Percentiles rank a stretch among this genome's conserved stretches.
Evolutionary conservation across 2,797 vertebrate genomes (phyloP).

Genomic region (Argentina silus): DNA sequence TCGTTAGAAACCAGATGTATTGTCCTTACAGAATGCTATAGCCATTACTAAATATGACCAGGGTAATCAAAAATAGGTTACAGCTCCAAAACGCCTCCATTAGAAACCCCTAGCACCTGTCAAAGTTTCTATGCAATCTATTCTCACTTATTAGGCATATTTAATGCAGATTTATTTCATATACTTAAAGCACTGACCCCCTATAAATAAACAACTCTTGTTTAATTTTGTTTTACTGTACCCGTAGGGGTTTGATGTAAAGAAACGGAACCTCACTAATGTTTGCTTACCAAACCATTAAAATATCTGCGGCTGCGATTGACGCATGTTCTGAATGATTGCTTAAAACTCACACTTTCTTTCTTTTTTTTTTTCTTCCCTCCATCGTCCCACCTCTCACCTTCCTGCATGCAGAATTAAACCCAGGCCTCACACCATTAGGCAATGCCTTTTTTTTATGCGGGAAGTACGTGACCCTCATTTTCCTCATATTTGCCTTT

Average conservation of each 20-base stretch:
- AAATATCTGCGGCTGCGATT: conserved; percentile 4
- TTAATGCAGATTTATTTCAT: conserved; percentile 3
- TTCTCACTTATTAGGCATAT: background rate
- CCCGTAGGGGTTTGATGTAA: conserved; percentile 6
- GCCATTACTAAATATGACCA: background rate
- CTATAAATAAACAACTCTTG: conserved; percentile 24
- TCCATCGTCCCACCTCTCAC: conserved; percentile 45
- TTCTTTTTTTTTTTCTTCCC: conserved; percentile 19
- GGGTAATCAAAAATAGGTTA: background rate
- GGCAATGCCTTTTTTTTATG: conserved; percentile 51
- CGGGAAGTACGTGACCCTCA: conserved; percentile 56
- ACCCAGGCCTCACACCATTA: conserved; percentile 62
- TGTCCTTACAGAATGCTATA: background rate
- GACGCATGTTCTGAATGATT: conserved; percentile 22
- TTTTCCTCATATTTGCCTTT: conserved; percentile 61
- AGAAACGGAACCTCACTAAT: conserved; percentile 5
- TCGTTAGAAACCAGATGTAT: background rate
- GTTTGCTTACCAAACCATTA: conserved; percentile 18
- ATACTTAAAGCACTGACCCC: conserved; percentile 12
- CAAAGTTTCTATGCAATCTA: conserved; percentile 12
- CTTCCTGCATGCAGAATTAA: conserved; percentile 59
- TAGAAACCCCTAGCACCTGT: background rate
- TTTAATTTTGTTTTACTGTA: conserved; percentile 26
- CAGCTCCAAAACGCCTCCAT: background rate
- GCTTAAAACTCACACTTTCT: conserved; percentile 27